Conservation (phyloP, 2,888 invertebrate genomes). For the Leptopilina syphax region DNA sequence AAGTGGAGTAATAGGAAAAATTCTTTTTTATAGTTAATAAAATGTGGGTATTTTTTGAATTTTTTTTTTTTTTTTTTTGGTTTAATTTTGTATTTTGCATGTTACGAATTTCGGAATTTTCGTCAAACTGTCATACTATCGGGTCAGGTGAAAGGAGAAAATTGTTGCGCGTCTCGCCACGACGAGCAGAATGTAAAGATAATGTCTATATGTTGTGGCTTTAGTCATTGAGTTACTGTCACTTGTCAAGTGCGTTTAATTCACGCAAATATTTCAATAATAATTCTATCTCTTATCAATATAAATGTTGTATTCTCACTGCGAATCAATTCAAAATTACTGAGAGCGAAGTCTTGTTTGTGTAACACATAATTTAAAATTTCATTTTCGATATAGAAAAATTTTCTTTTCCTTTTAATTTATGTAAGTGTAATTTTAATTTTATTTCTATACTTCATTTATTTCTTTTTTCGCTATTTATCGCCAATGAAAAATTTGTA, state of each 20-base stretch:
- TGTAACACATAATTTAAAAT: background rate
- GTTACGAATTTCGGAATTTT: background rate
- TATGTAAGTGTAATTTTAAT: background rate
- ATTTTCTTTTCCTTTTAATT: background rate
- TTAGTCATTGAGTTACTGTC: conserved; percentile 7
- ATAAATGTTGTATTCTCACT: background rate
- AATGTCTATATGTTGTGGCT: conserved; percentile 8
- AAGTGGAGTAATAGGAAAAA: too few species aligned
- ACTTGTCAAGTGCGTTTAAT: conserved; percentile 4
- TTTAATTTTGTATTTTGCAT: background rate
- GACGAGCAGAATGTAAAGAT: conserved; percentile 10
- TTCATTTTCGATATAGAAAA: background rate
- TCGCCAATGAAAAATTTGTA: too few species aligned
- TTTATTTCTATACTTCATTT: background rate
- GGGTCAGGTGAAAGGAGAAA: conserved; percentile 27
- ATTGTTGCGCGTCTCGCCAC: conserved; percentile 35
- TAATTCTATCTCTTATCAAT: conserved; percentile 15
- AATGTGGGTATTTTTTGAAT: too few species aligned
- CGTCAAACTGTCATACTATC: conserved; percentile 17
- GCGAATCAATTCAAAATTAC: background rate
- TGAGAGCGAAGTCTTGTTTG: conserved; percentile 1
- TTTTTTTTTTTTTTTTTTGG: background rate
- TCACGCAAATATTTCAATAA: conserved; percentile 26
- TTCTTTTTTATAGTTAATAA: too few species aligned
- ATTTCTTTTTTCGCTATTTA: background rate